These are phyloP conservation scores for Pseudotriccus pelzelni DNA, from an alignment of 2,797 vertebrate genomes.

Conservation along the genomic window DNA sequence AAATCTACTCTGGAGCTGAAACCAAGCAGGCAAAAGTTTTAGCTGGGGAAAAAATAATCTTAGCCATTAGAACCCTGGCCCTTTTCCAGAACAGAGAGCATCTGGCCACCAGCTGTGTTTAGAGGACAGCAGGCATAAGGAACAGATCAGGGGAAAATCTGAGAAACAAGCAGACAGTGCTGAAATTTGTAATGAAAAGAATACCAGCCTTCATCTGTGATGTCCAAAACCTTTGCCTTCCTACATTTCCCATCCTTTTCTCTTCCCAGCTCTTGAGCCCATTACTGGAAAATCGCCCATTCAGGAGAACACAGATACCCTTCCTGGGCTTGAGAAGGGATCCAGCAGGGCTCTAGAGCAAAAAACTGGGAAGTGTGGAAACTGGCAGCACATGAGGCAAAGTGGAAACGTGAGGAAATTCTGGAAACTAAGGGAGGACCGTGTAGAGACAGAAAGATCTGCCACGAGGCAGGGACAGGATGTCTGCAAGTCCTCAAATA, in stretches of 20 bases:
- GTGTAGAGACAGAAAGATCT: background rate
- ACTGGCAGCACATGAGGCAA: background rate
- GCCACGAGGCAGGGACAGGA: background rate
- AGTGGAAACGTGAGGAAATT: background rate
- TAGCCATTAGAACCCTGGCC: background rate
- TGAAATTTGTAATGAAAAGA: background rate
- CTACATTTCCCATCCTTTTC: background rate
- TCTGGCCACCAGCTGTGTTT: conserved; percentile 52
- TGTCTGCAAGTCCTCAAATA: background rate
- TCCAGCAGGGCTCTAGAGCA: background rate
- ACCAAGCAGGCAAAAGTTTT: background rate
- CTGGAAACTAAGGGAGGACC: background rate
- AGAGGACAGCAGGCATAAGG: background rate
- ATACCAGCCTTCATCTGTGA: background rate
- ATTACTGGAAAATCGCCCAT: background rate
- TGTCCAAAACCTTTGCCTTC: conserved; percentile 31
- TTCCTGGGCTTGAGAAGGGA: background rate
- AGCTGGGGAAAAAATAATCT: background rate
- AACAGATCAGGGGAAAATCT: background rate
- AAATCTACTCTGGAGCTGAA: background rate
- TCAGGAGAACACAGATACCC: background rate
- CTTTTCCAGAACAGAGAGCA: background rate
- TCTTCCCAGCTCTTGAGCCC: background rate
- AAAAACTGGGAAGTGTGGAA: background rate
- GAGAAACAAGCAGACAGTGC: background rate